These are phyloP conservation scores for Orthonyx spaldingii DNA, from an alignment of 2,113 vertebrate species.

Conservation along the genomic window DNA sequence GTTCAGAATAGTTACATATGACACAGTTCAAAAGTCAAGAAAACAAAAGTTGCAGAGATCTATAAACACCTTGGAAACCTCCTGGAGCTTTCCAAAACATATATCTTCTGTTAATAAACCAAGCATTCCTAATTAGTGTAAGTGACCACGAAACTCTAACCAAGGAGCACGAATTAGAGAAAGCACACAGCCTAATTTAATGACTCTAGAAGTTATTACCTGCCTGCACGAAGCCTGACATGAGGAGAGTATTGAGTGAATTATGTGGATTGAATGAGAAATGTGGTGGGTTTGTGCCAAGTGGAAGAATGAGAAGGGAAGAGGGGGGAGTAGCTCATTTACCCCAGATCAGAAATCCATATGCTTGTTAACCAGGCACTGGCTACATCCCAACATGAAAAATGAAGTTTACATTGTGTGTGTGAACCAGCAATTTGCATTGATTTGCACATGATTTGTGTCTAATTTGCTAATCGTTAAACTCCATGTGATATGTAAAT, in stretches of 20 bases:
- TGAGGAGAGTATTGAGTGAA: constrained; percentile 28
- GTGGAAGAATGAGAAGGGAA: background rate
- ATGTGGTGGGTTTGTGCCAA: background rate
- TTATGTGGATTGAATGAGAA: constrained; percentile 19
- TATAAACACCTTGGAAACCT: background rate
- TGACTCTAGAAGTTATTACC: constrained; percentile 49
- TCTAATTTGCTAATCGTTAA: constrained; percentile 56
- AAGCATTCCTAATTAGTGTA: constrained; percentile 13
- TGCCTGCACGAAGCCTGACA: background rate
- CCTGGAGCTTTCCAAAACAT: background rate
- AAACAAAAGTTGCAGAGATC: background rate
- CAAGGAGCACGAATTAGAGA: constrained; percentile 39
- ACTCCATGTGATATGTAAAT: constrained; percentile 44
- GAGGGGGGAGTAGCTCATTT: constrained; percentile 28
- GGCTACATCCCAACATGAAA: constrained; percentile 44
- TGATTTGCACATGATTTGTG: constrained; percentile 64
- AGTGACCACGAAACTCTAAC: constrained; percentile 34
- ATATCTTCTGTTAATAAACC: background rate
- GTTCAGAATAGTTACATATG: background rate
- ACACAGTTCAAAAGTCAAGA: background rate
- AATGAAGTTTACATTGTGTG: constrained; percentile 50
- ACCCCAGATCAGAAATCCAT: constrained; percentile 57
- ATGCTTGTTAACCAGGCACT: constrained; percentile 39
- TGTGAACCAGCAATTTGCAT: constrained; percentile 57
- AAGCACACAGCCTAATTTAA: constrained; percentile 42